Base-by-base conservation (phyloP, 30 jellyfish, hydroid and myxozoan genomes). In the Aurelia aurita complex sp. Pacific region DNA sequence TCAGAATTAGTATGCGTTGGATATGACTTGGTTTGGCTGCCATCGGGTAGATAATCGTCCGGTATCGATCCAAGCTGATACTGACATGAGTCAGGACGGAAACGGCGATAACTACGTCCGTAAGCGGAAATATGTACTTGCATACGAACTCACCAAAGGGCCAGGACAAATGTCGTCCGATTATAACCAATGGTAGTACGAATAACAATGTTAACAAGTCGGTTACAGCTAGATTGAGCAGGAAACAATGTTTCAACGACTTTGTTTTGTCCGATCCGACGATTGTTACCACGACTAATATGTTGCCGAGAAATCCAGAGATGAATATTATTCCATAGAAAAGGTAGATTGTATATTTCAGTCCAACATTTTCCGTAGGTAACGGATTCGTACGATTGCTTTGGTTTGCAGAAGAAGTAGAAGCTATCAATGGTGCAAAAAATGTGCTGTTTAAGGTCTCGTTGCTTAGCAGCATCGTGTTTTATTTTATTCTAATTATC, bases 141-240 rank as follows among this genome's bases (percentile, higher is more conserved):
- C 98, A 92, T n/a, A 80, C 73, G 73, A 92, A 82, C 51, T 82
- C 90, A 16, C 98, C 98, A 16, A 92, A 87, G 10, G 98, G 98
- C 98, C 98, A 92, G 17, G 95, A 80, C 33, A 77, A 42, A 12
- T 81, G 32, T 32, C 72, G 88, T 10, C 83, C 91, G 57, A 50
- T 61, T 14, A 88, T 72, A 15, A 59, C 71, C 68, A 92, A 59
- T n/a, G 96, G 97, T 18, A 87, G 76, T 34, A 69, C 76, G 42
- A 92, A 13, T 38, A 77, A 19, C 76, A 88, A 54, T 33, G 94
- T 82, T 42, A 86, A 78, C 68, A 86, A 46, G 55, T 92, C 98
- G 12, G 96, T 87, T 51, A 92, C 77, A 10, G 98, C 98, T 36
- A 92, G 85, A 62, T 87, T 92, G 60, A 92, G 85, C 43, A 92